Conservation (phyloP, 2,113 vertebrate species). For the Chroicocephalus ridibundus region DNA sequence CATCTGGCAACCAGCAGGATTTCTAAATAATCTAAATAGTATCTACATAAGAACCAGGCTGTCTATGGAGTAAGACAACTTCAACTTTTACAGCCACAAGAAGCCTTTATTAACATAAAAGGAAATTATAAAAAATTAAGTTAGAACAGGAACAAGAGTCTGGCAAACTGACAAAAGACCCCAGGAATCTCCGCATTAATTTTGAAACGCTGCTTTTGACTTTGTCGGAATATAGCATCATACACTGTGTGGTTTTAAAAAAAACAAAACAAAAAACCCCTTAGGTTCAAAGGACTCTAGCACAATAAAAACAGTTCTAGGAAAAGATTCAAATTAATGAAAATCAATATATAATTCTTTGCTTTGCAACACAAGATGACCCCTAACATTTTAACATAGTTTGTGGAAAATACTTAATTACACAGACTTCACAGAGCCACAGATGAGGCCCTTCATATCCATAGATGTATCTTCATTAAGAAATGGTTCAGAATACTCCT, state of each 20-base stretch:
- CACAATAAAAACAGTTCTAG: not conserved
- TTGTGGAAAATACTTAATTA: constrained; percentile 9
- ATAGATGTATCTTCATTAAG: not conserved
- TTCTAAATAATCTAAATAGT: constrained; percentile 61
- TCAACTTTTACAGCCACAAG: constrained; percentile 42
- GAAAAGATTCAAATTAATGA: constrained; percentile 11
- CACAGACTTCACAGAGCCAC: not conserved
- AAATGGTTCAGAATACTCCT: not conserved
- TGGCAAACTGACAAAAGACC: constrained; percentile 53
- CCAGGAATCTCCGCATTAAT: constrained; percentile 54
- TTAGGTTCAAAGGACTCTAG: not conserved
- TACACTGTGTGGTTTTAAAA: not conserved
- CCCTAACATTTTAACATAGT: not conserved
- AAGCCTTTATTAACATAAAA: constrained; percentile 64
- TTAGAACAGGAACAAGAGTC: constrained; percentile 50
- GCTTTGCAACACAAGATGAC: not conserved
- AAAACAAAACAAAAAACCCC: not conserved
- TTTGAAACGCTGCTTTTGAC: constrained; percentile 32
- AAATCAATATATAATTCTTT: constrained; percentile 6
- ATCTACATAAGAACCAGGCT: constrained; percentile 55
- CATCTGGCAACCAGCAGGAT: constrained; percentile 64
- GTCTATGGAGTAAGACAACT: constrained; percentile 41
- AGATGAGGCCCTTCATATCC: not conserved
- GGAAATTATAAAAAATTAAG: constrained; percentile 63
- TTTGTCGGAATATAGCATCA: constrained; percentile 33